A percentile compares a stretch with the other conserved stretches of the same genome.
Conservation (phyloP, 2,888 invertebrate species). For the Amblyjoppa proteus region DNA sequence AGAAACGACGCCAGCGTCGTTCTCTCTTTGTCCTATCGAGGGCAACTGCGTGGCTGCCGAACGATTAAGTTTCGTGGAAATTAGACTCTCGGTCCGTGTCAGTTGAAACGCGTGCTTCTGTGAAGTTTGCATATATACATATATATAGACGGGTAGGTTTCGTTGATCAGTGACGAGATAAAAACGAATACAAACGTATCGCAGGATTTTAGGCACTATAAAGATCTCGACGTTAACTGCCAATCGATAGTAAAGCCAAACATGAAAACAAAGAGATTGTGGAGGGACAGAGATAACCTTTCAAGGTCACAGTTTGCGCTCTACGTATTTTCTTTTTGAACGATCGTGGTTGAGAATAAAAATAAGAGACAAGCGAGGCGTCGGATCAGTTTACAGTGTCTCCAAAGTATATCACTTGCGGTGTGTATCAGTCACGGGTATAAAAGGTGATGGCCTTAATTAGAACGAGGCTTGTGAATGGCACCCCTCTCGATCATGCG, state of each 20-base stretch:
- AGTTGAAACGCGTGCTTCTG: background rate
- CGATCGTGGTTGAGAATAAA: background rate
- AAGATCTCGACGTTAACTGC: background rate
- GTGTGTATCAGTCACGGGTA: background rate
- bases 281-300: background rate
- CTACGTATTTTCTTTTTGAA: background rate
- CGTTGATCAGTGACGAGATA: background rate
- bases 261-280: background rate
- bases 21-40: background rate
- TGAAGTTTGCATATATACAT: too few relatives aligned
- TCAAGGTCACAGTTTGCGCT: background rate
- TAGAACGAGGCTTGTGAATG: constrained; percentile 49
- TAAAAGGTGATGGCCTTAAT: constrained; percentile 43
- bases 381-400: background rate
- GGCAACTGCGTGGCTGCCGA: background rate
- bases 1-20: background rate
- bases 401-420: background rate
- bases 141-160: background rate
- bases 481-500: constrained; percentile 79
- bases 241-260: background rate
- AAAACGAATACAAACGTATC: background rate
- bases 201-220: background rate
- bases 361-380: background rate
- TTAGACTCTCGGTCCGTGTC: background rate
- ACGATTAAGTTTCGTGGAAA: background rate